Percentiles rank a stretch among this genome's conserved stretches.
Conservation (phyloP, 2,113 vertebrate genomes). For the Myiozetetes cayanensis region DNA sequence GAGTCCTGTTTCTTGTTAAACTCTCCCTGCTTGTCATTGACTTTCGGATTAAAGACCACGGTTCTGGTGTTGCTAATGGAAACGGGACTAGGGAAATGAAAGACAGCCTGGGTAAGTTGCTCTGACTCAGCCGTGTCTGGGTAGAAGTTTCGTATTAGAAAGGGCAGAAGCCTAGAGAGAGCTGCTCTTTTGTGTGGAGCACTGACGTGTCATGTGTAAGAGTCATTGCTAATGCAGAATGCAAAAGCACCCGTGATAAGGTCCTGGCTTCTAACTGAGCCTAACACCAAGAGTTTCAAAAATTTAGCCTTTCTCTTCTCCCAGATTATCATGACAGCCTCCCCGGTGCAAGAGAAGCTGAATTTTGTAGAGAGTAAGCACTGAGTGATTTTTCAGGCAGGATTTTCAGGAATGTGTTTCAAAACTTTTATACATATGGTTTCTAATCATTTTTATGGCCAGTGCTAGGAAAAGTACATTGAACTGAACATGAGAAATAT, state of each 20-base stretch:
- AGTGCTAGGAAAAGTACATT: neutral
- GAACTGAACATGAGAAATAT: neutral
- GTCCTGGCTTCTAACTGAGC: neutral
- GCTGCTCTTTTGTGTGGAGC: neutral
- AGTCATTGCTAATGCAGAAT: neutral
- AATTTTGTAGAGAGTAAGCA: neutral
- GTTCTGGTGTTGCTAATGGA: neutral
- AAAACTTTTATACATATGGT: neutral
- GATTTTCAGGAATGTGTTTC: slow-evolving; percentile 38
- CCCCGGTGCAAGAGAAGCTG: neutral
- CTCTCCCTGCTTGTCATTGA: neutral
- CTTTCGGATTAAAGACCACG: neutral
- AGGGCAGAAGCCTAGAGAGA: neutral
- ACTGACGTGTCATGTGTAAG: neutral
- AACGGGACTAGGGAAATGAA: neutral
- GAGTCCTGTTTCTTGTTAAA: neutral
- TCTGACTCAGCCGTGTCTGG: neutral
- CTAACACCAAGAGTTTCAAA: neutral
- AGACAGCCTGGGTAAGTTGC: neutral
- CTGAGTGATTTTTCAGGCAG: neutral
- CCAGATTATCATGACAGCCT: neutral
- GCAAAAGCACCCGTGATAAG: neutral
- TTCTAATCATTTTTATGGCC: slow-evolving; percentile 14
- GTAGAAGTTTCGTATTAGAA: neutral
- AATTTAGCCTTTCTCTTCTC: neutral